A percentile compares a stretch with the other conserved stretches of the same genome.
phyloP scores from a whole-genome alignment of 2,888 invertebrate genomes.

The Ecdyonurus torrentis region DNA sequence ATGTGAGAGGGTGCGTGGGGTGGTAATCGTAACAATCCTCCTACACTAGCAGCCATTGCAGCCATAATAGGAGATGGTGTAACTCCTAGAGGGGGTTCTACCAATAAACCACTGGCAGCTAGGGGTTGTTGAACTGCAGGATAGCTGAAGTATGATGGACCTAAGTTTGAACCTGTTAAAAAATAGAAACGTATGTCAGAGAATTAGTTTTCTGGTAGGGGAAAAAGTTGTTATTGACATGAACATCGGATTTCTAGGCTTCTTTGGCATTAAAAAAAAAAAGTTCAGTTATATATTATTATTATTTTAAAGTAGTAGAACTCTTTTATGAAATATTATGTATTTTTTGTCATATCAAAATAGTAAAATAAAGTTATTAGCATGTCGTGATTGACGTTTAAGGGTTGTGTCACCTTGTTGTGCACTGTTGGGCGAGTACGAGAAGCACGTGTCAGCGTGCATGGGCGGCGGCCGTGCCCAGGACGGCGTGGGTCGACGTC shows the following conservation, averaged over 20 bases:
- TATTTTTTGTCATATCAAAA: no score
- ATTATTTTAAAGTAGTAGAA: no score
- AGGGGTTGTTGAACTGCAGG: neutral
- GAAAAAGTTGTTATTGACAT: no score
- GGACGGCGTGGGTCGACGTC: conserved; percentile 9
- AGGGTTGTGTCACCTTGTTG: neutral
- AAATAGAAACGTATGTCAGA: neutral
- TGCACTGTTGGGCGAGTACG: neutral
- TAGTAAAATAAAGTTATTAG: neutral
- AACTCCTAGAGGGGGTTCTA: neutral
- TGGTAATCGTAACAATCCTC: neutral
- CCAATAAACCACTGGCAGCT: neutral
- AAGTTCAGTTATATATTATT: no score
- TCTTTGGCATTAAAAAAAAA: no score
- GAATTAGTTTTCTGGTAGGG: no score
- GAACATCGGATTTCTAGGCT: no score
- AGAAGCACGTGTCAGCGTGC: neutral
- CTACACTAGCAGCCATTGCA: neutral
- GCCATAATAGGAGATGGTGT: conserved; percentile 2
- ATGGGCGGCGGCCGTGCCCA: conserved; percentile 8
- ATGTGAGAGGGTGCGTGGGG: neutral
- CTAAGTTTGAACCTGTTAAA: neutral
- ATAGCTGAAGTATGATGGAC: neutral
- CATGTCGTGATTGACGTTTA: neutral
- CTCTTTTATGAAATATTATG: no score